Percentiles rank a stretch among this genome's conserved stretches.
Evolutionary conservation across 2,797 vertebrate species (phyloP).

Genomic region (Rhabdomys pumilio): DNA sequence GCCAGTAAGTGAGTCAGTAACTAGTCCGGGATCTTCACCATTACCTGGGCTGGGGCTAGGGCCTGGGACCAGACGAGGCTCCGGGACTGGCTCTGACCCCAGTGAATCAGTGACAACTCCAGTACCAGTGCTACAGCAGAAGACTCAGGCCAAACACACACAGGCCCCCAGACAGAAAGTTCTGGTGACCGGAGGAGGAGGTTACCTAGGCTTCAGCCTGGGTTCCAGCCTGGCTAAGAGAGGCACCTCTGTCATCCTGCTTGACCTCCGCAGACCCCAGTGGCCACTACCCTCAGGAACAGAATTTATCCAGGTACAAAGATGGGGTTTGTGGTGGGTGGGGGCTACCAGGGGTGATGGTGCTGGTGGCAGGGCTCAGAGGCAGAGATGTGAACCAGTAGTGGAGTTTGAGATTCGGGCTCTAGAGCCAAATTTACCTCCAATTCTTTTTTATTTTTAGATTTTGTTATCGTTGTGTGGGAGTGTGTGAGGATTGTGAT

Average conservation of each 20-base stretch:
- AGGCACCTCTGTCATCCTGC: slow-evolving; percentile 92
- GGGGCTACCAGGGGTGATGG: neutral
- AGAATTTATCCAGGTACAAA: slow-evolving; percentile 92
- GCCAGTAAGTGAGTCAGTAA: neutral
- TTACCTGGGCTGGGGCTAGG: slow-evolving; percentile 57
- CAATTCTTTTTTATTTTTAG: neutral
- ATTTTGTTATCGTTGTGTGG: neutral
- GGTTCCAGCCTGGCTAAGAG: slow-evolving; percentile 91
- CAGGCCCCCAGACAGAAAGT: slow-evolving; percentile 86
- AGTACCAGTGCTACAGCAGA: slow-evolving; percentile 82
- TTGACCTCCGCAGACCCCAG: slow-evolving; percentile 92
- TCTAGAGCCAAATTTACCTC: neutral
- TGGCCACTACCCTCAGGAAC: slow-evolving; percentile 91
- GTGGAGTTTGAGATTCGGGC: too few relatives aligned
- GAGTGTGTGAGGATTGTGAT: neutral
- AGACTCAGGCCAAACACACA: slow-evolving; percentile 72
- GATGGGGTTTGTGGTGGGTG: neutral
- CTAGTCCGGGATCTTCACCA: neutral
- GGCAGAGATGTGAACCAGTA: neutral
- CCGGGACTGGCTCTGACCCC: slow-evolving; percentile 82
- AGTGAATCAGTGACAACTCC: slow-evolving; percentile 79
- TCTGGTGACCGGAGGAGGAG: slow-evolving; percentile 95
- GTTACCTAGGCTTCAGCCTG: slow-evolving; percentile 95
- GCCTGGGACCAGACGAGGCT: slow-evolving; percentile 63
- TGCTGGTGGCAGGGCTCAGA: neutral